These are phyloP conservation scores for Columba janthina DNA, from an alignment of 2,113 vertebrate species.

Conservation along the genomic window DNA sequence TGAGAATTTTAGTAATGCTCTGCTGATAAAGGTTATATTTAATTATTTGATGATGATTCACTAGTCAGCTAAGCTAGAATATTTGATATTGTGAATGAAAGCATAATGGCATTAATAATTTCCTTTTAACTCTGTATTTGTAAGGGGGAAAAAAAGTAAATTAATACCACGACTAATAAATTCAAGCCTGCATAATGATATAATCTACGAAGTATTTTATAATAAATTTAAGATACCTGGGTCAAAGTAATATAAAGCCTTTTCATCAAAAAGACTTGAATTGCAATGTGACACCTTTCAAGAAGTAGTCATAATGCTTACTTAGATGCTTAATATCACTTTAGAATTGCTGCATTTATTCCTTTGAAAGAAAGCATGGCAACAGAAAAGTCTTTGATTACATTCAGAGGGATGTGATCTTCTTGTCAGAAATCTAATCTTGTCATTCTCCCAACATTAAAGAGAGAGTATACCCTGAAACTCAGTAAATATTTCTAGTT, in stretches of 20 bases:
- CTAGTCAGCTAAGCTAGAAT: background rate
- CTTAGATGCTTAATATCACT: background rate
- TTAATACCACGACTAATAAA: background rate
- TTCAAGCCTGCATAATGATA: background rate
- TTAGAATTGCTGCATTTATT: background rate
- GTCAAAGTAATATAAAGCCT: background rate
- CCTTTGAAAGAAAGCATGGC: background rate
- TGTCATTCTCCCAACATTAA: slow-evolving; percentile 20
- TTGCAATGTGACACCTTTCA: background rate
- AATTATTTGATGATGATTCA: background rate
- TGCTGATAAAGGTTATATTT: background rate
- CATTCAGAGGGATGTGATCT: background rate
- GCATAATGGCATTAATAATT: background rate
- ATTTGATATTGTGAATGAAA: background rate
- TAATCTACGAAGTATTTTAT: background rate
- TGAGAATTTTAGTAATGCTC: background rate
- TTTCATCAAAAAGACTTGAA: background rate
- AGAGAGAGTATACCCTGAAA: background rate
- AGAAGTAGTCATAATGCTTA: background rate
- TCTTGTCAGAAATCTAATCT: background rate
- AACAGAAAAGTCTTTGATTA: background rate
- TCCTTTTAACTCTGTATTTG: background rate
- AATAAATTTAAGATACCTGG: background rate
- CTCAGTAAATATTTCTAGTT: slow-evolving; percentile 27
- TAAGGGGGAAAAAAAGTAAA: background rate